Percentiles rank a stretch among this genome's conserved stretches.
Conservation (phyloP, 1,140 invertebrate species). For the Holotrichia oblita region DNA sequence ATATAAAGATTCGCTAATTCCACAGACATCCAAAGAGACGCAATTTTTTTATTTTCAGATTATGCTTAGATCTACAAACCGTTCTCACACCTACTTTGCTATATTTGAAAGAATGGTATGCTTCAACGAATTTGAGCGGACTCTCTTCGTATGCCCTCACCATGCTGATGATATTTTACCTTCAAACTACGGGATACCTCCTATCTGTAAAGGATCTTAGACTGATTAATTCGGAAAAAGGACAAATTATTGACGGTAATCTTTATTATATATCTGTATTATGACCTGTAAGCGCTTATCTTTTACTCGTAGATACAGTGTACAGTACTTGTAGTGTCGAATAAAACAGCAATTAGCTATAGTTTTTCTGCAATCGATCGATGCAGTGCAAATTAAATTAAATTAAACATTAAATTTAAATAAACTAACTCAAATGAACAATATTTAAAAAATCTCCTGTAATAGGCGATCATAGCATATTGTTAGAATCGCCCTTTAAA, state of each 20-base stretch:
- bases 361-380: not conserved
- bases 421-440: no score
- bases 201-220: conserved; percentile 51
- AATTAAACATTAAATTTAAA: no score
- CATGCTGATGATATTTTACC: conserved; percentile 62
- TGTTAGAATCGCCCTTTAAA: no score
- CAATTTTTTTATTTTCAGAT: conserved; percentile 58
- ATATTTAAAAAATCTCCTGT: no score
- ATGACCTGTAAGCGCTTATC: no score
- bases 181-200: conserved; percentile 57
- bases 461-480: no score
- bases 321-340: not conserved
- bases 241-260: conserved; percentile 52
- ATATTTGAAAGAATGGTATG: conserved; percentile 66
- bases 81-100: conserved; percentile 58
- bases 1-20: no score
- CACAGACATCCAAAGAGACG: no score
- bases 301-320: no score
- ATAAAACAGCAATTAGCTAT: not conserved
- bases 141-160: conserved; percentile 62
- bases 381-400: not conserved
- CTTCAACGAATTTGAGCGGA: conserved; percentile 55
- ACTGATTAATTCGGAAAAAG: conserved; percentile 46
- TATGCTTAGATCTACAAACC: conserved; percentile 59
- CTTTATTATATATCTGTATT: no score